Conservation (phyloP, 30 jellyfish, hydroid and myxozoan species). For the Aurelia sp. region DNA sequence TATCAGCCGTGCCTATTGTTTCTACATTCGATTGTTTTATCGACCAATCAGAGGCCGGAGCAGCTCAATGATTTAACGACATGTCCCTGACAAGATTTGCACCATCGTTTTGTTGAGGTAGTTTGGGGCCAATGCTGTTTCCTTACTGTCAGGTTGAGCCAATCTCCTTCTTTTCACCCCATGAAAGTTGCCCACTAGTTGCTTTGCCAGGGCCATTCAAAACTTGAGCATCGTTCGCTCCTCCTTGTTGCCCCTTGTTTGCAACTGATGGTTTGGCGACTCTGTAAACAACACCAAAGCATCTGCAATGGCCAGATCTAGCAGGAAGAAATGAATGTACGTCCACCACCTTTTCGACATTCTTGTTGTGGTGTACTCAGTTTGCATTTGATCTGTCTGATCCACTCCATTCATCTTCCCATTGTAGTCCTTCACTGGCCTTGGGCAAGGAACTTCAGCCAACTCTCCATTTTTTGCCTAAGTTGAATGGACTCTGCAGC, state of each 20-base stretch:
- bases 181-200: conserved; percentile 29
- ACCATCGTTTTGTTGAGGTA: conserved; percentile 10
- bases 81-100: conserved; percentile 14
- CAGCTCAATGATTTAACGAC: conserved; percentile 4
- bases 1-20: background rate
- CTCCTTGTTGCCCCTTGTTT: background rate
- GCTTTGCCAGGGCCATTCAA: conserved; percentile 5
- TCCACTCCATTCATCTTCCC: conserved; percentile 85
- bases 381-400: conserved; percentile 65
- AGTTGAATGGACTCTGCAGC: background rate
- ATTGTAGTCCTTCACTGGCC: conserved; percentile 50
- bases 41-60: no score
- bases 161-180: conserved; percentile 26
- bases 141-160: conserved; percentile 23
- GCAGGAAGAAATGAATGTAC: conserved; percentile 56
- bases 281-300: conserved; percentile 61
- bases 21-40: conserved; percentile 9
- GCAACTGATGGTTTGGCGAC: conserved; percentile 4
- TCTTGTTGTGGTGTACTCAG: conserved; percentile 71
- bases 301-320: conserved; percentile 73
- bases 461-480: conserved; percentile 54
- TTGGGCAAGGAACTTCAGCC: conserved; percentile 65
- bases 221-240: background rate
- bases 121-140: background rate
- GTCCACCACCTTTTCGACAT: conserved; percentile 76